Evolutionary conservation across 2,888 invertebrate species (phyloP), one percentile per base, ranked within the genome.

Genomic region (Pristionchus japonicus): DNA sequence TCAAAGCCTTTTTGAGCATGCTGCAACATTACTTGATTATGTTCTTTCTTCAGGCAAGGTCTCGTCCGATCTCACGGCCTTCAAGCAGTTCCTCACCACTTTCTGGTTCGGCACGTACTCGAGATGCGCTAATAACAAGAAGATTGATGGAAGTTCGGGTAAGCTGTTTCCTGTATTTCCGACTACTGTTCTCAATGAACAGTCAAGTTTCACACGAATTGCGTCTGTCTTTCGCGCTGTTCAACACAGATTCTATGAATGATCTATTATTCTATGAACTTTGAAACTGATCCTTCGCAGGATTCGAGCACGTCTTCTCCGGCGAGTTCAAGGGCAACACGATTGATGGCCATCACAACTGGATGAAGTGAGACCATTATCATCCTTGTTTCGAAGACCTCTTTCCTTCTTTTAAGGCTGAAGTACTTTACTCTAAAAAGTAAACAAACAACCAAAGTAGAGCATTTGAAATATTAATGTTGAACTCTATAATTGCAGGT

Each of bases 231-330:
- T n/a, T n/a, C n/a, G n/a, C n/a, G n/a, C n/a, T n/a, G n/a, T n/a
- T n/a, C n/a, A n/a, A n/a, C n/a, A n/a, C n/a, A n/a, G n/a, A n/a
- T n/a, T n/a, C n/a, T n/a, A n/a, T n/a, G n/a, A n/a, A n/a, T n/a
- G n/a, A n/a, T n/a, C n/a, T n/a, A n/a, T n/a, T n/a, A n/a, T n/a
- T n/a, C n/a, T n/a, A n/a, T n/a, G n/a, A n/a, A n/a, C n/a, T n/a
- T n/a, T n/a, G n/a, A n/a, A n/a, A n/a, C n/a, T n/a, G n/a, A n/a
- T n/a, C n/a, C n/a, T n/a, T n/a, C 90, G 83, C 70, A 92, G 93
- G 94, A 15, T 94, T 91, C 90, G 94, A 94, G 89, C 94, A 94
- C 89, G 94, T 94, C 67, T 94, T 93, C 91, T 91, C 91, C 64
- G 94, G 94, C n/a, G 94, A 94, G 87, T 90, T 90, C 89, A 91